Conservation (phyloP, 2,888 invertebrate genomes). For the Mythimna pallens region DNA sequence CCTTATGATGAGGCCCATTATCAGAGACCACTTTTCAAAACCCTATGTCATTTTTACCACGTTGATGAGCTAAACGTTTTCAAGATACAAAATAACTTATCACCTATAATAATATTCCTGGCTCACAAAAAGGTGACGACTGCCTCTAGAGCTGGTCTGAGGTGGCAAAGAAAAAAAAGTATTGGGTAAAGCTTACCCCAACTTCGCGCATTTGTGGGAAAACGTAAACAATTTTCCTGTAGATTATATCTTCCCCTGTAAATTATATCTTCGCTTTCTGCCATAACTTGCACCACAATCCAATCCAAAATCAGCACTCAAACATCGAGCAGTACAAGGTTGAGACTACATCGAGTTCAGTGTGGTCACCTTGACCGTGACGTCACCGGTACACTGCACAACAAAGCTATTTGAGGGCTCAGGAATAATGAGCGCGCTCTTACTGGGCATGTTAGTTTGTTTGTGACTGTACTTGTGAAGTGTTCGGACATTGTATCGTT, state of each 20-base stretch:
- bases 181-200: too few relatives aligned
- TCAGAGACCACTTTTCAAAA: too few relatives aligned
- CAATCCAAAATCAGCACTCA: slow-evolving; percentile 40
- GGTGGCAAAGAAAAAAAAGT: too few relatives aligned
- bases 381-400: slow-evolving; percentile 21
- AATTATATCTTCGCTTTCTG: neutral
- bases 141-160: too few relatives aligned
- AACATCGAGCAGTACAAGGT: slow-evolving; percentile 35
- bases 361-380: slow-evolving; percentile 50
- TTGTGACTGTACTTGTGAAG: slow-evolving; percentile 6
- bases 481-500: neutral
- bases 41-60: too few relatives aligned
- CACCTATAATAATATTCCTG: too few relatives aligned
- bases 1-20: too few relatives aligned
- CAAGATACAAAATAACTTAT: neutral
- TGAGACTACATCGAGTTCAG: slow-evolving; percentile 29
- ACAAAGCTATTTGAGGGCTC: slow-evolving; percentile 36
- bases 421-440: slow-evolving; percentile 28
- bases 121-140: too few relatives aligned
- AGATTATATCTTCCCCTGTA: too few relatives aligned
- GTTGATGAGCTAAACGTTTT: neutral
- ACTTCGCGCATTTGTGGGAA: too few relatives aligned
- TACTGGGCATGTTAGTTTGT: slow-evolving; percentile 10
- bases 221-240: too few relatives aligned
- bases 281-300: neutral